phyloP scores from a whole-genome alignment of 2,888 invertebrate genomes.

The Lottia gigantea region DNA sequence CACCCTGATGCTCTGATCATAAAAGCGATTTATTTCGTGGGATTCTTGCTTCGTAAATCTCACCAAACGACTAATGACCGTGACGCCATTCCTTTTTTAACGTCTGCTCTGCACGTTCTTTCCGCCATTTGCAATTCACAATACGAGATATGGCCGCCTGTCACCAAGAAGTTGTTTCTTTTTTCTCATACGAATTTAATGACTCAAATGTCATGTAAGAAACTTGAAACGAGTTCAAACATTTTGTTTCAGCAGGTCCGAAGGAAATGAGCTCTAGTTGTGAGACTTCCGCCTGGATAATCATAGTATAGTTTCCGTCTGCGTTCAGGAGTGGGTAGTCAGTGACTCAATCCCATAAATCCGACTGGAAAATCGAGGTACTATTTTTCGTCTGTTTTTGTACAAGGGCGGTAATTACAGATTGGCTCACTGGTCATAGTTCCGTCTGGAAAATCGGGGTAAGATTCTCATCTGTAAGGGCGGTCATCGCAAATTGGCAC shows the following conservation, averaged over 20 bases:
- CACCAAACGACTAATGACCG: background rate
- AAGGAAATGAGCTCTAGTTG: background rate
- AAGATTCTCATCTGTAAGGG: no score
- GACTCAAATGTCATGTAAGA: background rate
- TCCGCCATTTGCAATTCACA: background rate
- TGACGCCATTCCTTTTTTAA: background rate
- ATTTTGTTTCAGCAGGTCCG: background rate
- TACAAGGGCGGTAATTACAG: no score
- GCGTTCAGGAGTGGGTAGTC: background rate
- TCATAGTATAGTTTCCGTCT: background rate
- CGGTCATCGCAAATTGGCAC: no score
- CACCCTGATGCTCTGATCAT: background rate
- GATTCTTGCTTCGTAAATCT: background rate
- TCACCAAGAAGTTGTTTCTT: background rate
- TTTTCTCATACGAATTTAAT: background rate
- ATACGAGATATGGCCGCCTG: constrained; percentile 5
- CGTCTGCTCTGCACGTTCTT: background rate
- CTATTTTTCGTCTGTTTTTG: no score
- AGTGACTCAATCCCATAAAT: no score
- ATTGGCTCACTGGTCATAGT: no score
- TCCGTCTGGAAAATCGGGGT: no score
- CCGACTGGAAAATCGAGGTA: no score
- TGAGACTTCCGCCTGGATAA: background rate
- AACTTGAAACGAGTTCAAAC: background rate
- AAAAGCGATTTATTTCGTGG: background rate